A percentile compares a stretch with the other conserved stretches of the same genome.
These are phyloP conservation scores for Luffia ferchaultella DNA, from an alignment of 2,888 invertebrate species.

Conservation along the genomic window DNA sequence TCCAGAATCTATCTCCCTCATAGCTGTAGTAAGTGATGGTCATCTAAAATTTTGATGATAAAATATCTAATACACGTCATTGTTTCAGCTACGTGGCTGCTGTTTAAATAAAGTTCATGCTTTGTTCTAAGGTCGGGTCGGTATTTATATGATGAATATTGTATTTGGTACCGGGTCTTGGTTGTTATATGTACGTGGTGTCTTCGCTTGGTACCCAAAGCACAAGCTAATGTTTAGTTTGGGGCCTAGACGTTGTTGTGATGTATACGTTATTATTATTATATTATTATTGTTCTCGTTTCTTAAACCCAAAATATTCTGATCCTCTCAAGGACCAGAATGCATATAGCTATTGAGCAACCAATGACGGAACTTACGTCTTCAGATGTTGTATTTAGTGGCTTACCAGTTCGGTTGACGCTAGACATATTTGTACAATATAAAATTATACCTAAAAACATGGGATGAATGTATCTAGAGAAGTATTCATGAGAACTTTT, in stretches of 20 bases:
- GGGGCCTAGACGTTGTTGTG: no score
- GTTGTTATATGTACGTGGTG: no score
- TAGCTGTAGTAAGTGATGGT: neutral
- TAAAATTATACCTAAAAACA: neutral
- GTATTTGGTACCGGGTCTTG: no score
- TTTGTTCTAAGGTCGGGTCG: no score
- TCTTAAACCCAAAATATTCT: slow-evolving; percentile 6
- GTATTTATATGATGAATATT: no score
- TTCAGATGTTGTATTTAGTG: no score
- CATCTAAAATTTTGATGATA: slow-evolving; percentile 4
- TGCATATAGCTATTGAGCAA: slow-evolving; percentile 6
- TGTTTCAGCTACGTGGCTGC: slow-evolving; percentile 4
- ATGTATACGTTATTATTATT: no score
- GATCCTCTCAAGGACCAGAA: slow-evolving; percentile 6
- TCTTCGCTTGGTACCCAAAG: no score
- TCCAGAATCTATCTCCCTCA: slow-evolving; percentile 10
- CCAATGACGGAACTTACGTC: slow-evolving; percentile 2
- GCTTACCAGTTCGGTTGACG: slow-evolving; percentile 1
- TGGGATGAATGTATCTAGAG: neutral
- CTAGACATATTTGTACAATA: slow-evolving; percentile 1
- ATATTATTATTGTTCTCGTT: slow-evolving; percentile 1
- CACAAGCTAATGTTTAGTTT: no score
- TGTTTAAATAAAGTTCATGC: no score
- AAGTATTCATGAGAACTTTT: neutral
- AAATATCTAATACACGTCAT: slow-evolving; percentile 8